These are phyloP conservation scores for Prunella himalayana DNA, from an alignment of 2,113 vertebrate species.

Conservation along the genomic window DNA sequence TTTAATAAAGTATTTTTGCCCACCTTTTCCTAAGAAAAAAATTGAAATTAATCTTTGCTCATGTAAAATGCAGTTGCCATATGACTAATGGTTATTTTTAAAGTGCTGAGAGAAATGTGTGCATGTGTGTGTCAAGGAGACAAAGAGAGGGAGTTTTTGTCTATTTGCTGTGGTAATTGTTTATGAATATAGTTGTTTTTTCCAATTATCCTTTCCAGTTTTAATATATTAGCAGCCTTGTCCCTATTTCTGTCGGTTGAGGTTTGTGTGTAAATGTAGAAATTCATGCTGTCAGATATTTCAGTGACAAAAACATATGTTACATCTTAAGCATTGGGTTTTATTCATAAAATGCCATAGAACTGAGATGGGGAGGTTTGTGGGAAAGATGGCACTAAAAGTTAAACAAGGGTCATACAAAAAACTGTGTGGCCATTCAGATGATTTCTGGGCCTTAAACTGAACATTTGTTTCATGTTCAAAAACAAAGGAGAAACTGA, in stretches of 20 bases:
- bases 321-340: not conserved
- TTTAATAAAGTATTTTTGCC: not conserved
- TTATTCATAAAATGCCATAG: not conserved
- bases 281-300: not conserved
- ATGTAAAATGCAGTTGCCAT: not conserved
- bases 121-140: not conserved
- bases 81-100: conserved; percentile 38
- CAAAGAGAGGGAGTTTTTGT: not conserved
- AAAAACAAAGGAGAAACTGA: not conserved
- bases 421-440: not conserved
- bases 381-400: not conserved
- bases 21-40: not conserved
- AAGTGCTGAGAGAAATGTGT: not conserved
- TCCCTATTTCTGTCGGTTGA: not conserved
- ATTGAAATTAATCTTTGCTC: not conserved
- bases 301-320: not conserved
- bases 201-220: not conserved
- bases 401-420: not conserved
- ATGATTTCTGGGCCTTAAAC: not conserved
- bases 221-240: not conserved
- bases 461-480: not conserved
- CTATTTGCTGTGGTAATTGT: conserved; percentile 17
- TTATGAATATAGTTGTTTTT: conserved; percentile 36
- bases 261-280: not conserved
- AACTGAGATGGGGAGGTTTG: not conserved